These are phyloP conservation scores for Pseudochirops corinnae DNA, from an alignment of 2,797 vertebrate species.

Conservation along the genomic window DNA sequence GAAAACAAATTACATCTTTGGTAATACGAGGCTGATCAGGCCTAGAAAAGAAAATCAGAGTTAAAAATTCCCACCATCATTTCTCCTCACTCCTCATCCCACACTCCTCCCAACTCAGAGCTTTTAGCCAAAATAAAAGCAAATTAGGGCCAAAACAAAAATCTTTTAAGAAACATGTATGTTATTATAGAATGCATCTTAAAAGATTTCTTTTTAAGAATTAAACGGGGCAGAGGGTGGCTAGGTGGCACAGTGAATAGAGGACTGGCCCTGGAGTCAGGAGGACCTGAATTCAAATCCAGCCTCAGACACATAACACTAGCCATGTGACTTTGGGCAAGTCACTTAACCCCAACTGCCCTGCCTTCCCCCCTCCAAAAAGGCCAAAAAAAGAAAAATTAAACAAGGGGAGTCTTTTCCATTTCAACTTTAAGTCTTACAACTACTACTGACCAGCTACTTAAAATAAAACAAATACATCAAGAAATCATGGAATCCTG, in stretches of 20 bases:
- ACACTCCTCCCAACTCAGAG: slow-evolving; percentile 42
- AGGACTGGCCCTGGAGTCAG: no score
- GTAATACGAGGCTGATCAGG: slow-evolving; percentile 95
- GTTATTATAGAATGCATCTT: background rate
- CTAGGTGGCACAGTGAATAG: no score
- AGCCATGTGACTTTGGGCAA: no score
- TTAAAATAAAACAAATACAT: slow-evolving; percentile 26
- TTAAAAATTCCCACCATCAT: slow-evolving; percentile 39
- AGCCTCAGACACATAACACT: no score
- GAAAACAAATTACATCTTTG: slow-evolving; percentile 99
- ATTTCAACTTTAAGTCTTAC: slow-evolving; percentile 41
- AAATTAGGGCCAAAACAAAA: slow-evolving; percentile 41
- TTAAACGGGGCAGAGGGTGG: slow-evolving; percentile 18
- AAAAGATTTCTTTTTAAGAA: slow-evolving; percentile 27
- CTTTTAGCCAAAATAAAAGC: slow-evolving; percentile 36
- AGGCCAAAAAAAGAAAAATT: background rate
- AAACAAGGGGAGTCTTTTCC: slow-evolving; percentile 27
- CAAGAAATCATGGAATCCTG: background rate
- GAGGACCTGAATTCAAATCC: no score
- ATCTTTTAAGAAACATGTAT: slow-evolving; percentile 52
- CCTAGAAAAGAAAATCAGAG: slow-evolving; percentile 82
- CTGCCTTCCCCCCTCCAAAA: no score
- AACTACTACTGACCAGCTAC: slow-evolving; percentile 23
- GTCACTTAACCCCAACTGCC: no score
- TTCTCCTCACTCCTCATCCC: slow-evolving; percentile 33